A percentile compares a stretch with the other conserved stretches of the same genome.
Evolutionary conservation across 64 coral and sea anemone genomes (phyloP).

Genomic region (Porites australiensis): DNA sequence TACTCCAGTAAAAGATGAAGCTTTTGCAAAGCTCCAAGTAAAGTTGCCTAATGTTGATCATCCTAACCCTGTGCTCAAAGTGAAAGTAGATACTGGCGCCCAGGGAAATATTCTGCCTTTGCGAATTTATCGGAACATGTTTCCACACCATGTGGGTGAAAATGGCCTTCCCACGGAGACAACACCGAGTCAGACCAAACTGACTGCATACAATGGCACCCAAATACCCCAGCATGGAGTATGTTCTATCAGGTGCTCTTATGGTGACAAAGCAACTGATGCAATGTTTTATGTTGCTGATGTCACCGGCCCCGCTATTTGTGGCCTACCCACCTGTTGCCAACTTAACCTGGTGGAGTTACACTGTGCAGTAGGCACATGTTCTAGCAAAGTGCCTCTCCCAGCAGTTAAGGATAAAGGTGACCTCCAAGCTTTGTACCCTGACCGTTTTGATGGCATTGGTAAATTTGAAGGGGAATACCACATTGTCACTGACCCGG

Average conservation of each 20-base stretch:
- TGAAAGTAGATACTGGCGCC: conserved; percentile 42
- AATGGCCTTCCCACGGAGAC: conserved; percentile 22
- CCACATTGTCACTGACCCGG: conserved; percentile 23
- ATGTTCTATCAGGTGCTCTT: not conserved
- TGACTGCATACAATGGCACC: conserved; percentile 24
- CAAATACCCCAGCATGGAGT: conserved; percentile 1
- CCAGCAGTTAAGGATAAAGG: not conserved
- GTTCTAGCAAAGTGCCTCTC: not conserved
- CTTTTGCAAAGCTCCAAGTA: not conserved
- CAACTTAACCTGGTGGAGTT: not conserved
- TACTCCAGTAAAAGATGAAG: not conserved
- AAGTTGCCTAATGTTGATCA: not conserved
- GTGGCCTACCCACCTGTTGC: conserved; percentile 6
- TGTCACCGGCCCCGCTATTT: not conserved
- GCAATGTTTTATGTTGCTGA: conserved; percentile 27
- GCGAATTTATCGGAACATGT: conserved; percentile 36
- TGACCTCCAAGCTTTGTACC: not conserved
- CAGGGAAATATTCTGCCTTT: conserved; percentile 46
- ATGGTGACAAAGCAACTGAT: not conserved
- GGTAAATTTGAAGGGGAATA: conserved; percentile 9
- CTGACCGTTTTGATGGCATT: not conserved
- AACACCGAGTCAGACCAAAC: not conserved
- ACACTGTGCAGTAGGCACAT: not conserved
- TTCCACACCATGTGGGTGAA: not conserved
- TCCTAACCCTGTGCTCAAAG: conserved; percentile 5